phyloP scores from a whole-genome alignment of 2,113 vertebrate species.

The Cinclus cinclus region DNA sequence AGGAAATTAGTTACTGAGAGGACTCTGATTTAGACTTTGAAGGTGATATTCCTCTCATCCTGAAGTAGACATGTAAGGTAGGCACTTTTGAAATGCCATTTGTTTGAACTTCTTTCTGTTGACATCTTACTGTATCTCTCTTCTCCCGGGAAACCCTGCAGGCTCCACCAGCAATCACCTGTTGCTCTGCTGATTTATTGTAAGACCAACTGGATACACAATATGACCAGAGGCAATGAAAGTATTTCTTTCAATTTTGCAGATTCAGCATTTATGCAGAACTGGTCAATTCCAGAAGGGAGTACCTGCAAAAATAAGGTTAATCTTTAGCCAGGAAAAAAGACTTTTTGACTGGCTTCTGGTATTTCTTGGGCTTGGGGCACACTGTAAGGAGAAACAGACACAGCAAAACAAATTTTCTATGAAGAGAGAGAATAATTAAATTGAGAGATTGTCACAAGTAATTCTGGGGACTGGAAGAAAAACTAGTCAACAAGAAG shows the following conservation, averaged over 20 bases:
- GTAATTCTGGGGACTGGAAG: background rate
- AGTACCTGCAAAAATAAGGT: background rate
- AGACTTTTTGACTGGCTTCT: background rate
- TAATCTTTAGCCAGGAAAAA: background rate
- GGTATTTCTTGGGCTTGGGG: background rate
- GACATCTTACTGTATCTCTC: background rate
- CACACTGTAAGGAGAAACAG: background rate
- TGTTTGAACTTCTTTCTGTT: background rate
- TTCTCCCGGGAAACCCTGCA: background rate
- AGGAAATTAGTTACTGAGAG: background rate
- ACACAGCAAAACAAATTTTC: background rate
- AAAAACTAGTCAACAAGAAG: background rate
- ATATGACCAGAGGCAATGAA: background rate
- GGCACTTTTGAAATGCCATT: background rate
- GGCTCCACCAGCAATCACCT: background rate
- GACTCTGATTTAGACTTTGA: background rate
- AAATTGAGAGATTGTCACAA: slow-evolving; percentile 26
- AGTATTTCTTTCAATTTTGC: background rate
- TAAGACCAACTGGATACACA: background rate
- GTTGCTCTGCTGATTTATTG: background rate
- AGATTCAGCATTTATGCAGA: background rate
- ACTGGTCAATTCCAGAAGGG: background rate
- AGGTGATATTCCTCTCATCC: background rate
- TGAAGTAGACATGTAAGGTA: background rate
- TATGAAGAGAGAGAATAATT: slow-evolving; percentile 1